Conservation (phyloP, 2,113 vertebrate species). For the Terrapene triunguis region DNA sequence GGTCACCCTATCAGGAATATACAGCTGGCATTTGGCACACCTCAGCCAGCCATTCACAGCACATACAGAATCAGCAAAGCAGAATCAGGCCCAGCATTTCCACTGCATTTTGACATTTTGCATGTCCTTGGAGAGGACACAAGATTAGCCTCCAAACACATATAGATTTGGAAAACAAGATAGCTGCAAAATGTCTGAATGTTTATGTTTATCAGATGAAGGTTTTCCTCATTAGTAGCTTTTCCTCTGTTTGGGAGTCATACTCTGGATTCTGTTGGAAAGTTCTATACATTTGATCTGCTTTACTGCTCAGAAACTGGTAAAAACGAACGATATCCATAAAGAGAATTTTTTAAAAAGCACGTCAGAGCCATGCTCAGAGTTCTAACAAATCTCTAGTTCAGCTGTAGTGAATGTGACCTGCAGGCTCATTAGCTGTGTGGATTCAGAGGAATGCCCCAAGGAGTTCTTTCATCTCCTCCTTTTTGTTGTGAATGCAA, state of each 20-base stretch:
- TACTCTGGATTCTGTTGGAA: not conserved
- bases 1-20: fast-evolving
- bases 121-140: not conserved
- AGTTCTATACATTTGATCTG: not conserved
- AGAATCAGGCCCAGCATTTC: not conserved
- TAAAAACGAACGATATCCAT: not conserved
- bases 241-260: not conserved
- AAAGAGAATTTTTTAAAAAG: not conserved
- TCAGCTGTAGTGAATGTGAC: not conserved
- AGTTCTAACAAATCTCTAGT: not conserved
- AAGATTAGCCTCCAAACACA: not conserved
- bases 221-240: not conserved
- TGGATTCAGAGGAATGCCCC: not conserved
- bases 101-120: not conserved
- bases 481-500: not conserved
- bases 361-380: not conserved
- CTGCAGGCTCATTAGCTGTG: not conserved
- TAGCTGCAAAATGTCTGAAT: not conserved
- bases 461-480: not conserved
- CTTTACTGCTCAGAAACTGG: not conserved
- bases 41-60: too few relatives aligned
- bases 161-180: not conserved
- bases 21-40: not conserved
- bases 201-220: not conserved
- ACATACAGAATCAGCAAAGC: too few relatives aligned